A percentile compares a stretch with the other conserved stretches of the same genome.
Conservation (phyloP, 2,797 vertebrate genomes). For the Amblyopsis hoosieri region DNA sequence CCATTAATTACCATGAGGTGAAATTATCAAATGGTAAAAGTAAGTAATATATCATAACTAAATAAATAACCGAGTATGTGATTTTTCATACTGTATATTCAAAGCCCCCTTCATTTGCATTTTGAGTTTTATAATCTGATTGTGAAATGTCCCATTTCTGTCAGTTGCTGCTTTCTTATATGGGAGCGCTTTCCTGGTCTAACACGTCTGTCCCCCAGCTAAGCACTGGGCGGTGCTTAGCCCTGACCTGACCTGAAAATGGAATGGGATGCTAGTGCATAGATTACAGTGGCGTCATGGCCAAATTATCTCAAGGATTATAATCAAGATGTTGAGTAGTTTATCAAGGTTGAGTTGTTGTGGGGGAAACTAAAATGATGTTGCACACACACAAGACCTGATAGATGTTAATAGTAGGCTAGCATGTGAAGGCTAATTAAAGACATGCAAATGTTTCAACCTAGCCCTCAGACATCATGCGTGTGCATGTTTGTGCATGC, state of each 20-base stretch:
- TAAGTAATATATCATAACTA: too few species aligned
- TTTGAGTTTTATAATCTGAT: too few species aligned
- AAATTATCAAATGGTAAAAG: too few species aligned
- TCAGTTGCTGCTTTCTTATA: neutral
- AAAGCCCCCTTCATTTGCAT: too few species aligned
- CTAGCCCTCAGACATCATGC: neutral
- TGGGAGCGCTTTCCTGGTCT: too few species aligned
- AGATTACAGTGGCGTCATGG: conserved; percentile 78
- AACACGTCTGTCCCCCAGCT: neutral
- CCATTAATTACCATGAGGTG: too few species aligned
- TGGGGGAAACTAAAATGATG: conserved; percentile 20
- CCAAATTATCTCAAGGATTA: conserved; percentile 80
- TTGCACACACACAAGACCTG: conserved; percentile 30
- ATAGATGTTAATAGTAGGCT: too few species aligned
- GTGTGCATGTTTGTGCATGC: neutral
- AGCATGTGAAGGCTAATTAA: too few species aligned
- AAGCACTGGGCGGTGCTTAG: conserved; percentile 67
- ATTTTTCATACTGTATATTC: too few species aligned
- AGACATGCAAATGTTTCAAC: too few species aligned
- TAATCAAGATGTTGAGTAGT: conserved; percentile 75
- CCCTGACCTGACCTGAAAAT: conserved; percentile 73
- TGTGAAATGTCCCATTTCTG: too few species aligned
- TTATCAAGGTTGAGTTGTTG: conserved; percentile 53
- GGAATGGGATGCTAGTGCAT: conserved; percentile 68
- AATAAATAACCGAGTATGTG: too few species aligned